Percentiles rank a stretch among this genome's conserved stretches.
These are phyloP conservation scores for Podarcis lilfordi DNA, from an alignment of 2,797 vertebrate species.

Conservation along the genomic window DNA sequence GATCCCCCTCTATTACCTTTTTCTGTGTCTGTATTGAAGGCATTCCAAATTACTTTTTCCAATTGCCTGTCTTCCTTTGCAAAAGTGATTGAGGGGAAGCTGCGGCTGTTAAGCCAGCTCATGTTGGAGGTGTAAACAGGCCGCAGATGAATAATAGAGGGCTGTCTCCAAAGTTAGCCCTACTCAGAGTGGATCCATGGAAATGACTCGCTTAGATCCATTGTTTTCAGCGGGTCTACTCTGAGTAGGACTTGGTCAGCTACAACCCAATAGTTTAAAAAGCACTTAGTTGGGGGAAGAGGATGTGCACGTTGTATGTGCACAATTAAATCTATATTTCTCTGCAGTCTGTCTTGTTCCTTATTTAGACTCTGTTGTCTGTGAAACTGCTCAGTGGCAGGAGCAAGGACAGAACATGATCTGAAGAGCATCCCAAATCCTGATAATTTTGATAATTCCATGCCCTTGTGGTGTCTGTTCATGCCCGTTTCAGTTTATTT, in stretches of 20 bases:
- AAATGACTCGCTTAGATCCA: too few relatives aligned
- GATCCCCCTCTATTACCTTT: background rate
- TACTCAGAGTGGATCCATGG: too few relatives aligned
- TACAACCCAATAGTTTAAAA: background rate
- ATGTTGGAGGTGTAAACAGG: background rate
- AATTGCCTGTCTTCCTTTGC: too few relatives aligned
- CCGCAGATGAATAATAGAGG: background rate
- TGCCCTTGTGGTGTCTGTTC: too few relatives aligned
- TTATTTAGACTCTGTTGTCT: background rate
- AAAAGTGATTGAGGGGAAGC: background rate
- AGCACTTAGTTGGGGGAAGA: accelerated
- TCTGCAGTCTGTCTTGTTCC: background rate
- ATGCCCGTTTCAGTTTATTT: too few relatives aligned
- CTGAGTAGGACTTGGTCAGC: too few relatives aligned
- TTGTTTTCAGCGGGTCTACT: too few relatives aligned
- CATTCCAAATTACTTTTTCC: background rate
- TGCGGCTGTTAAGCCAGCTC: too few relatives aligned
- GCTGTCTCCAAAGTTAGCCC: too few relatives aligned
- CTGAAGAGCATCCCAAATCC: background rate
- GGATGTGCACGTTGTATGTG: background rate
- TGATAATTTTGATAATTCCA: too few relatives aligned
- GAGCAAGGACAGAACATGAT: background rate
- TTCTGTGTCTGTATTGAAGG: background rate
- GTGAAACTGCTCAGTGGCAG: too few relatives aligned
- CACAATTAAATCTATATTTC: slow-evolving; percentile 7